Base-by-base conservation (phyloP, 1,140 invertebrate species). In the Psilanteris sp. region DNA sequence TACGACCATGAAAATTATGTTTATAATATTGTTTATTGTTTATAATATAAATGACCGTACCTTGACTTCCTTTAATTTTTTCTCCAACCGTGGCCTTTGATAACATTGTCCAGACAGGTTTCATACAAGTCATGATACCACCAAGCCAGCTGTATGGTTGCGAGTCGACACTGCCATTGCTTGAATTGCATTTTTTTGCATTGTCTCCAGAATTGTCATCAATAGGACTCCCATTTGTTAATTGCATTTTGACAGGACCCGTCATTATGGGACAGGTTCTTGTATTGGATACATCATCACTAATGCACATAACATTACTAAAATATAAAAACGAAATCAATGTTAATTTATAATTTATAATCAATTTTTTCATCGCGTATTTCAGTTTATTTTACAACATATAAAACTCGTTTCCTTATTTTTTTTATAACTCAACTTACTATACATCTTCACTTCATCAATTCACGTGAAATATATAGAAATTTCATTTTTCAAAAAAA, bases 51-150 rank as follows among this genome's bases (percentile, higher is more conserved):
- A 48, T 2, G 32, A 11, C 10, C 84, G 62, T 81, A 89, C 89
- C 83, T 82, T 87, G 89, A 64, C 79, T 83, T 59, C 89, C 90
- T 86, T 93, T 94, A 68, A 93, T 90, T 70, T 89, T 89, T 86
- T 94, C 93, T 78, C 92, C 90, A 5, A 90, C 89, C 41, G 91
- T 89, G 15, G 93, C 92, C 86, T 96, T 96, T 13, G 94, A 94
- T 14, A 97, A 93, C 66, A 96, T 94, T 2, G 68, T 94, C 88
- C 95, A 92, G 3, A 97, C 92, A 0, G 96, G 96, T 70, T 94
- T 90, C 77, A 97, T 91, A 83, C 96, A 97, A 1, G 95, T 95
- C 43, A 96, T 89, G 31, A 97, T 90, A 0, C 94, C 94, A 71
- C 95, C 94, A 70, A 95, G 92, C 92, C 94, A 96, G 22, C 92